phyloP scores from a whole-genome alignment of 1,140 invertebrate species.

The Lucilia cuprina region DNA sequence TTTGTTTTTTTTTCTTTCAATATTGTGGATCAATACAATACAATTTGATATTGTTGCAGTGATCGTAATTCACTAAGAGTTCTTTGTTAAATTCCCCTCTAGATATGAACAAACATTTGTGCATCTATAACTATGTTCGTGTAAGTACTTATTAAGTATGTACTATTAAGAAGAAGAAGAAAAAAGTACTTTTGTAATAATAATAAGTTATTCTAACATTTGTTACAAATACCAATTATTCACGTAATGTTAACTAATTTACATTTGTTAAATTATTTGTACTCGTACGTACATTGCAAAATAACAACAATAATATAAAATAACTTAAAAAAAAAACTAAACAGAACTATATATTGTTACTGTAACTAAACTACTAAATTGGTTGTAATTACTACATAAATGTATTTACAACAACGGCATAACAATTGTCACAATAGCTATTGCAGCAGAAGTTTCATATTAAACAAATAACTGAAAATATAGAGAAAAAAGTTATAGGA shows the following conservation, averaged over 20 bases:
- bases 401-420: background rate
- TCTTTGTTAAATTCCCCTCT: background rate
- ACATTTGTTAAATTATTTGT: constrained; percentile 29
- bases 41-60: background rate
- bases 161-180: too few relatives aligned
- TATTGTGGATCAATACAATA: background rate
- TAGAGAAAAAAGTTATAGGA: background rate
- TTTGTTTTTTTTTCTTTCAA: background rate
- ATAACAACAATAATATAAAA: background rate
- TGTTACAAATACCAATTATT: background rate
- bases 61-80: background rate
- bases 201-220: background rate
- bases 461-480: background rate
- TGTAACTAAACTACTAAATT: background rate
- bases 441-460: too few relatives aligned
- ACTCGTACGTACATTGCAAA: too few relatives aligned
- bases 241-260: constrained; percentile 18
- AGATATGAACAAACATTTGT: too few relatives aligned
- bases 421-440: background rate
- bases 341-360: background rate
- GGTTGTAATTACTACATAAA: background rate
- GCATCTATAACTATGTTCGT: too few relatives aligned
- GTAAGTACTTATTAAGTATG: too few relatives aligned
- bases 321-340: background rate
- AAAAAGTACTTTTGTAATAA: too few relatives aligned